Conservation (phyloP, 2,888 invertebrate genomes). For the Onchidella celtica region DNA sequence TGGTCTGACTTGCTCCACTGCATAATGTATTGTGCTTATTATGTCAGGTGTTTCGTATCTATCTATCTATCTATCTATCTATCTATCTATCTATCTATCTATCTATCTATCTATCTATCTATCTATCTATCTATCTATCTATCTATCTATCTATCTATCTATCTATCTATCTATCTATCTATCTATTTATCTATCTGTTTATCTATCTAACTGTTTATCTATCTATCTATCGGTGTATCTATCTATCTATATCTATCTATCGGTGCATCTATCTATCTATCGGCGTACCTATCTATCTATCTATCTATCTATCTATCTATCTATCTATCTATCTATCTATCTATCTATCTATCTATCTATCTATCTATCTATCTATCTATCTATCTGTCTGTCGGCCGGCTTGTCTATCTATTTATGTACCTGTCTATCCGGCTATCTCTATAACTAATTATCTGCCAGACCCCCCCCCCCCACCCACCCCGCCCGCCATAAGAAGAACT, state of each 20-base stretch:
- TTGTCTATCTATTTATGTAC: neutral
- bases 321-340: neutral
- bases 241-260: no score
- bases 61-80: neutral
- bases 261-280: neutral
- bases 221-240: no score
- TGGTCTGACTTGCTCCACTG: neutral
- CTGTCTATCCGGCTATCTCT: no score
- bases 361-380: conserved; percentile 3
- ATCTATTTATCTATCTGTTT: neutral
- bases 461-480: no score
- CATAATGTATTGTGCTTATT: neutral
- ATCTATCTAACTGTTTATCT: neutral
- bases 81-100: neutral
- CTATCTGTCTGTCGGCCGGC: neutral
- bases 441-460: no score
- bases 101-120: neutral
- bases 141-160: conserved; percentile 5
- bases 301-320: neutral
- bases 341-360: conserved; percentile 2
- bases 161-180: conserved; percentile 3
- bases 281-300: neutral
- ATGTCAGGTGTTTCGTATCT: neutral
- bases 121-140: neutral
- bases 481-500: no score